Conservation (phyloP, 2,113 vertebrate genomes). For the Gambusia holbrooki region DNA sequence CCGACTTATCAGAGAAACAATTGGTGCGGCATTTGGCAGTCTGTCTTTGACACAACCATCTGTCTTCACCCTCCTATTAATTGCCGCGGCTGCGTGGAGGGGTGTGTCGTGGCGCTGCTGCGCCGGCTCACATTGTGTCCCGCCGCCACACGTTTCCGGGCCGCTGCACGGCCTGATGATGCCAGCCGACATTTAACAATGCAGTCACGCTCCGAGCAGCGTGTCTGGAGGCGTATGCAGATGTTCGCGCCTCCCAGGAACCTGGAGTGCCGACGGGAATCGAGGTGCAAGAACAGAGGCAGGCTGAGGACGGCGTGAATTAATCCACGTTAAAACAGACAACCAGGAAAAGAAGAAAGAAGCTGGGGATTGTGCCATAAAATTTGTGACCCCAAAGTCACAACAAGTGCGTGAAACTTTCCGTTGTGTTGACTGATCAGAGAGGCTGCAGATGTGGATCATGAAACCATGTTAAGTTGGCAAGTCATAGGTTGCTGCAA, state of each 20-base stretch:
- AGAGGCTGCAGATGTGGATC: not conserved
- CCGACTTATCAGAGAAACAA: not conserved
- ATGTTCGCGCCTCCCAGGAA: slow-evolving; percentile 1
- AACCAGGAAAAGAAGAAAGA: not conserved
- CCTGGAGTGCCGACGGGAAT: not conserved
- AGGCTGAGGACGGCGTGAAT: not conserved
- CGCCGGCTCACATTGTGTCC: slow-evolving; percentile 36
- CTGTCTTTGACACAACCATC: slow-evolving; percentile 35
- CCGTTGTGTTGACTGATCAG: not conserved
- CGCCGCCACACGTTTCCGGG: slow-evolving; percentile 12
- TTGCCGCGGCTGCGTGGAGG: slow-evolving; percentile 19
- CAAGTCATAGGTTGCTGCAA: not conserved
- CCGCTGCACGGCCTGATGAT: slow-evolving; percentile 20
- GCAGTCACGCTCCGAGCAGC: slow-evolving; percentile 1
- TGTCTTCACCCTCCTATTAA: slow-evolving; percentile 45
- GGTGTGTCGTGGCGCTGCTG: slow-evolving; percentile 38
- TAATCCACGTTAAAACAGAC: not conserved
- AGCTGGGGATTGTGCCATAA: not conserved
- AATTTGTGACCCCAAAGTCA: no score
- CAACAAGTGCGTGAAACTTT: not conserved
- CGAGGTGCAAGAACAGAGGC: not conserved
- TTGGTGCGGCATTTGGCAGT: slow-evolving; percentile 11
- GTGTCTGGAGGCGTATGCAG: not conserved
- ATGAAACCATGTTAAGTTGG: not conserved
- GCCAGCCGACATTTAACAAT: slow-evolving; percentile 17